Evolutionary conservation across 2,797 vertebrate species (phyloP), one percentile per base, ranked within the genome.

Genomic region (Pangasius larnaudii): DNA sequence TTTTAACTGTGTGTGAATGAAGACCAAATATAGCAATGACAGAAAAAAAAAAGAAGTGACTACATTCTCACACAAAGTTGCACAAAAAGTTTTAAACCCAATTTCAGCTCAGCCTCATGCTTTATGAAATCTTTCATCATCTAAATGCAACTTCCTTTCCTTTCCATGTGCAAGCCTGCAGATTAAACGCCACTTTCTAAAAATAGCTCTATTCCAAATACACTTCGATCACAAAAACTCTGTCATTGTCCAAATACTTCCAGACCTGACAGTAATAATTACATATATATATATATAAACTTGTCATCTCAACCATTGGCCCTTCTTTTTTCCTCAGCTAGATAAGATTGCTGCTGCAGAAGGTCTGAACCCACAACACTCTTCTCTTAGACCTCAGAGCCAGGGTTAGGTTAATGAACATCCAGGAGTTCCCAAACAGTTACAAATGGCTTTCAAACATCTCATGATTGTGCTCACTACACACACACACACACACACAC

Each of bases 121-220:
- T 33, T 78, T 33, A 56, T 65, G 33, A 84, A 58, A 19, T 30
- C 56, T 30, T 56, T 80, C 22, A 53, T 59, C 63, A 61, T 58
- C 14, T 51, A 30, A 59, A 71, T 39, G 39, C 19, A 49, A 14
- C 59, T 67, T 83, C 39, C 10, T 18, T 33, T 67, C 42, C 16
- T 18, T 30, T 8, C 14, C 19, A 39, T 88, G 83, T 49, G 30
- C 51, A 85, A 79, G 85, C 51, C 51, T 85, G 87, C 27, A 49
- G 87, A 65, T 77, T 53, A 71, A 85, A 13, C 63, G 22, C 13
- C 63, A 30, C 13, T 22, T 79, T 56, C 51, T 36, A 65, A 51
- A 46, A 46, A 67, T n/a, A 71, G 33, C 24, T 65, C 14, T 36
- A 46, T 67, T 30, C 42, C 42, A 51, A 51, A 51, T 9, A 9